These are phyloP conservation scores for Zeus faber DNA, from an alignment of 2,113 vertebrate genomes.

Conservation along the genomic window DNA sequence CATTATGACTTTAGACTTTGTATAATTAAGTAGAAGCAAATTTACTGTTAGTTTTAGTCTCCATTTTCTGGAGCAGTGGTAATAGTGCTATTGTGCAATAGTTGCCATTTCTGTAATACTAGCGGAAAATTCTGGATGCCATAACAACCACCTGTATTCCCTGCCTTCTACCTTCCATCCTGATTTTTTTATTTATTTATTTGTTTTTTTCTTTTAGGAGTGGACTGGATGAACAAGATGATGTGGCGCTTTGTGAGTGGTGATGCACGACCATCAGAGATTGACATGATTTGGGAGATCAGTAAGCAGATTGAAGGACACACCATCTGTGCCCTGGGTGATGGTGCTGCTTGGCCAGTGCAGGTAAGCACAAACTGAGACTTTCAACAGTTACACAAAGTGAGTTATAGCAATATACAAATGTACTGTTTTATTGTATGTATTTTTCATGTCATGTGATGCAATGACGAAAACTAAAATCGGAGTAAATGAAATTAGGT, in stretches of 20 bases:
- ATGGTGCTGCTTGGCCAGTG: constrained; percentile 93
- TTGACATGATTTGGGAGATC: constrained; percentile 96
- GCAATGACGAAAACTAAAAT: too few species aligned
- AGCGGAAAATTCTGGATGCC: too few species aligned
- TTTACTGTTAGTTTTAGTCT: neutral
- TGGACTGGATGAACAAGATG: constrained; percentile 99
- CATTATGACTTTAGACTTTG: too few species aligned
- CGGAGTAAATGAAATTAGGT: neutral
- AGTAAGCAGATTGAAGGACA: constrained; percentile 98
- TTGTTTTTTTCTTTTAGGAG: constrained; percentile 70
- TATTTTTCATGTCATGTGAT: too few species aligned
- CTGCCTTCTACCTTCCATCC: neutral
- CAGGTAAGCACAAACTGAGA: constrained; percentile 75
- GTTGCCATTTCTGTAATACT: neutral
- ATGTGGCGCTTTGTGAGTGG: constrained; percentile 93
- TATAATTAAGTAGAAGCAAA: neutral
- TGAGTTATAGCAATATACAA: neutral
- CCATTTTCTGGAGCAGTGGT: neutral
- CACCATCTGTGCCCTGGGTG: constrained; percentile 94
- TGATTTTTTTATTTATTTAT: neutral
- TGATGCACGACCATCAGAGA: constrained; percentile 80
- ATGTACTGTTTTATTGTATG: too few species aligned
- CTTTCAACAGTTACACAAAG: neutral
- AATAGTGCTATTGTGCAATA: neutral
- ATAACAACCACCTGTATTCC: neutral